Conservation (phyloP, 1,140 invertebrate species). For the Tetranychus cinnabarinus region DNA sequence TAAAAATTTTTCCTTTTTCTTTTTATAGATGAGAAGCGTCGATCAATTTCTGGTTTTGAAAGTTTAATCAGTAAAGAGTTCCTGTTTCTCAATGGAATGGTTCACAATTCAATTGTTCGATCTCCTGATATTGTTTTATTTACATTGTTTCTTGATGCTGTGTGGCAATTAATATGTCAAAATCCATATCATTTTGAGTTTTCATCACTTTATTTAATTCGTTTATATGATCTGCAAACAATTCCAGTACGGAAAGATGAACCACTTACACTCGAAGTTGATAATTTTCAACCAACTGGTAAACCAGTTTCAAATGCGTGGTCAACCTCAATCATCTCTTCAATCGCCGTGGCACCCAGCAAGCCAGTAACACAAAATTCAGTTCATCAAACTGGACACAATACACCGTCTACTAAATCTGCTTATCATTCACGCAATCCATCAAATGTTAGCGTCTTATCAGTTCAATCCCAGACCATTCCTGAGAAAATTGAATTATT, state of each 20-base stretch:
- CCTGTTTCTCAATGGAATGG: conserved; percentile 43
- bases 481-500: background rate
- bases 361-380: background rate
- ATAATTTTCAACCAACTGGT: too few species aligned
- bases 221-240: conserved; percentile 50
- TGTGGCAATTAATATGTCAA: conserved; percentile 70
- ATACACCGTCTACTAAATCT: background rate
- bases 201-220: conserved; percentile 70
- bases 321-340: background rate
- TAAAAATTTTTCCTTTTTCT: background rate
- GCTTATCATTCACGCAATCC: background rate
- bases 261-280: background rate
- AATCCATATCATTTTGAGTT: conserved; percentile 71
- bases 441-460: background rate
- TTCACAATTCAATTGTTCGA: background rate
- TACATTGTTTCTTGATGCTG: conserved; percentile 61
- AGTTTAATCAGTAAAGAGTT: conserved; percentile 79
- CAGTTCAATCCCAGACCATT: background rate
- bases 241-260: background rate
- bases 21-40: conserved; percentile 44
- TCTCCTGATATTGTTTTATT: conserved; percentile 5
- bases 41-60: conserved; percentile 70
- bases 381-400: background rate
- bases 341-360: background rate
- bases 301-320: background rate